Evolutionary conservation across 2,797 vertebrate species (phyloP), one percentile per base, ranked within the genome.

Genomic region (Aratinga solstitialis): DNA sequence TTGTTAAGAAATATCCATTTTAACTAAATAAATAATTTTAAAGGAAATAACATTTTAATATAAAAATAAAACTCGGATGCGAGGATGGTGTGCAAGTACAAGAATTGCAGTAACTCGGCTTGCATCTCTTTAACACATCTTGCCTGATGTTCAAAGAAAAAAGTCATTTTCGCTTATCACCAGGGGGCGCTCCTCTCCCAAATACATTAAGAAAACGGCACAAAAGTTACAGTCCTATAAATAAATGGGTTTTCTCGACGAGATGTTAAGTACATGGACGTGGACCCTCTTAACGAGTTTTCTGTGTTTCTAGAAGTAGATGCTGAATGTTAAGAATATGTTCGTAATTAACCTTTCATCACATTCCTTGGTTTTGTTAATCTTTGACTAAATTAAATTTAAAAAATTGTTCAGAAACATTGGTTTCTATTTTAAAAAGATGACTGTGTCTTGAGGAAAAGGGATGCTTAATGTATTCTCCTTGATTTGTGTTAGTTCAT

Each of bases 171-270:
- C 54, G 30, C 50, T 38, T 29, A 78, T 96, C 96, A 93, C 95
- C 93, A 95, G 96, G 90, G 93, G 95, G 94, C 93, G 90, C 47
- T 84, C 73, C 86, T 86, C 53, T 65, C 77, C 66, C 86, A 66
- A 79, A 42, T 43, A 93, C 94, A 34, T 27, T 47, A 18, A 29
- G 32, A 42, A 74, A 62, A n/a, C 32, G 45, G 20, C 8, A 9
- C 42, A 7, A 23, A 12, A 15, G 13, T 15, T 19, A n/a, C 42
- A 13, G 43, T 21, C 34, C 7, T 38, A 24, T 6, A 3, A 78
- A 29, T 7, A 4, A 75, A 14, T 6, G 5, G 13, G 5, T 40
- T 73, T 11, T 63, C 67, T n/a, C 10, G 1, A 38, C 6, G 42
- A 47, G 22, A 30, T 6, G 24, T 13, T 21, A 40, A 36, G 38